Percentiles rank a stretch among this genome's conserved stretches.
phyloP scores from a whole-genome alignment of 2,113 vertebrate genomes.

The Cranoglanis bouderius region DNA sequence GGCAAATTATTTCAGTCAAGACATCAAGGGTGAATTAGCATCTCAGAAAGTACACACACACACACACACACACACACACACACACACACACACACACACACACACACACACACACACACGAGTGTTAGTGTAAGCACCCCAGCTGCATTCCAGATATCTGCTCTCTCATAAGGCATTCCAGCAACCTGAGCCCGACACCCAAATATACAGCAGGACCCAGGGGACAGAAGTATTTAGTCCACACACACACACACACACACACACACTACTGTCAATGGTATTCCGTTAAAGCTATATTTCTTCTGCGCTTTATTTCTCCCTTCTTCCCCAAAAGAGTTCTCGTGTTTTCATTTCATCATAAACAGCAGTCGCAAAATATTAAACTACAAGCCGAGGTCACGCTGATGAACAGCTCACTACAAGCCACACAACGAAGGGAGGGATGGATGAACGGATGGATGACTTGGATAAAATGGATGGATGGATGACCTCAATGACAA shows the following conservation, averaged over 20 bases:
- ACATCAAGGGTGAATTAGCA: not conserved
- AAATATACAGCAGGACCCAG: conserved; percentile 1
- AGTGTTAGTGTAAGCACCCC: not conserved
- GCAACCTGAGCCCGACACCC: not conserved
- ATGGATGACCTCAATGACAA: not conserved
- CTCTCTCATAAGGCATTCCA: not conserved
- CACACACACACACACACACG: conserved; percentile 2
- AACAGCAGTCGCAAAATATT: not conserved
- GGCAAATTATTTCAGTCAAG: not conserved
- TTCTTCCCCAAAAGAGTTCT: not conserved
- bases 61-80: conserved; percentile 18
- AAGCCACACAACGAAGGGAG: not conserved
- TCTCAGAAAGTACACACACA: not conserved
- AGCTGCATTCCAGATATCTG: conserved; percentile 26
- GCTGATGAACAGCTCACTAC: not conserved
- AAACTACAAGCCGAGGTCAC: not conserved
- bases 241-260: not conserved
- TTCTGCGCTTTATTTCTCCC: not conserved
- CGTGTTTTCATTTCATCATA: not conserved
- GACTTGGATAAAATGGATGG: not conserved
- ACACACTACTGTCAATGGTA: not conserved
- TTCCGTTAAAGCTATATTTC: not conserved
- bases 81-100: conserved; percentile 22
- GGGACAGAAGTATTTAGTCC: not conserved
- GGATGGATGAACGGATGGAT: not conserved